Base-by-base conservation (phyloP, 2,888 invertebrate genomes). In the Ptychoptera contaminata region DNA sequence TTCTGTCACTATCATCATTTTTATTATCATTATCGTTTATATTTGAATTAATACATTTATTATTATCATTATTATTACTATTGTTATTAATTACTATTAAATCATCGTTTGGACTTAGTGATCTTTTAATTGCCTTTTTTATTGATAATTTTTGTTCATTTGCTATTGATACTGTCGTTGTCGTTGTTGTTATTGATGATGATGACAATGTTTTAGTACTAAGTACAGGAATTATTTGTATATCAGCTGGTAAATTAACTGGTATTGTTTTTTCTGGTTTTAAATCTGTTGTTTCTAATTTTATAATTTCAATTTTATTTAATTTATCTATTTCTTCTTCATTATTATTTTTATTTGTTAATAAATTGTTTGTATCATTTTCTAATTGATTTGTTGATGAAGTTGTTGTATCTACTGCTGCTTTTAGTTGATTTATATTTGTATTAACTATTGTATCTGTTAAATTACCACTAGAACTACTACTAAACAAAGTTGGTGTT, bases 271-370 rank as follows among this genome's bases (percentile, higher is more conserved):
- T 36, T 10, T 36, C 30, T 29, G 29, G 30, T 30, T 41, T 40
- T 10, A 35, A 31, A 8, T 40, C 14, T 6, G 15, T 38, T 9
- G 38, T 8, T 30, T 47, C 46, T 11, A 45, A 23, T 15, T 40
- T 46, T 38, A 46, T 46, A 10, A 49, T 47, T 45, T 47, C 48
- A 23, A 50, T 47, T 44, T 50, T 47, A 31, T 23, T 23, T 23
- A 44, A 48, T 12, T 47, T 9, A 10, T 47, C 42, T 11, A 40
- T 45, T 11, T 45, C 45, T 30, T 44, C 29, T 10, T 16, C 16
- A 4, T 9, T 10, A 31, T 31, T n/a, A 31, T 15, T 12, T n/a
- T 14, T n/a, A 16, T 16, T 16, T 30, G 11, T 40, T 12, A 12
- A 5, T 23, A 23, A 23, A 23, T 7, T 5, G 3, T 23, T 23